Evolutionary conservation across 2,888 invertebrate genomes (phyloP).

Genomic region (Aspidiotus rigidus): DNA sequence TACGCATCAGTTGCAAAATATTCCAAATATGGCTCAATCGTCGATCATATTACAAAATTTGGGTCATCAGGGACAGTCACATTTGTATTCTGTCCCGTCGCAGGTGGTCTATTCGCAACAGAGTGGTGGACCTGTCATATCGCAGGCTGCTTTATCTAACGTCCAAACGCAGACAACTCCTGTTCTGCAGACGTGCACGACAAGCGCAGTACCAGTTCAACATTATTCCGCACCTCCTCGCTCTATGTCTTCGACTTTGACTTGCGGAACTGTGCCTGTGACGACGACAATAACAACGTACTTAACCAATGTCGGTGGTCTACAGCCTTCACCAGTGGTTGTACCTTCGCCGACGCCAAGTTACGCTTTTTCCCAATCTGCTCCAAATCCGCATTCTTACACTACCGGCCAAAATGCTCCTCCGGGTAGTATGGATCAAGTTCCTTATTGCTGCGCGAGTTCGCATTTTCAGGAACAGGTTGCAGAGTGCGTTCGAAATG

Average conservation of each 20-base stretch:
- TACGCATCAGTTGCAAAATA: slow-evolving; percentile 15
- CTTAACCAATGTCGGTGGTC: slow-evolving; percentile 4
- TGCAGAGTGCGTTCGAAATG: slow-evolving; percentile 9
- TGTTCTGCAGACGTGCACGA: slow-evolving; percentile 11
- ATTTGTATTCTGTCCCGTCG: slow-evolving; percentile 2
- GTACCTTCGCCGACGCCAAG: neutral
- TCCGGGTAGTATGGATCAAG: neutral
- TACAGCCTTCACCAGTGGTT: slow-evolving; percentile 7
- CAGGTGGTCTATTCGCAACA: slow-evolving; percentile 6
- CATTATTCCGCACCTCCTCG: slow-evolving; percentile 12
- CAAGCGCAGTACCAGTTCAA: slow-evolving; percentile 13
- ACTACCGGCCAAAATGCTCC: neutral
- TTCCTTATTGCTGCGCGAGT: neutral
- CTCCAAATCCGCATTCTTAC: neutral
- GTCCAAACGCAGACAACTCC: slow-evolving; percentile 26
- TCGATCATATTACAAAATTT: slow-evolving; percentile 15
- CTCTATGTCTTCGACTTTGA: neutral
- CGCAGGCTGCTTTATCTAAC: slow-evolving; percentile 1
- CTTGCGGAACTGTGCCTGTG: neutral
- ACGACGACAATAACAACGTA: slow-evolving; percentile 13
- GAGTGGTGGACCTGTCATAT: slow-evolving; percentile 1
- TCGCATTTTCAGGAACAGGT: slow-evolving; percentile 22
- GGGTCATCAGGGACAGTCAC: neutral
- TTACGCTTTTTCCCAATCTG: neutral
- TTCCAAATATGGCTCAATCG: neutral